Conservation (phyloP, 2,888 invertebrate species). For the Apotomis capreana region DNA sequence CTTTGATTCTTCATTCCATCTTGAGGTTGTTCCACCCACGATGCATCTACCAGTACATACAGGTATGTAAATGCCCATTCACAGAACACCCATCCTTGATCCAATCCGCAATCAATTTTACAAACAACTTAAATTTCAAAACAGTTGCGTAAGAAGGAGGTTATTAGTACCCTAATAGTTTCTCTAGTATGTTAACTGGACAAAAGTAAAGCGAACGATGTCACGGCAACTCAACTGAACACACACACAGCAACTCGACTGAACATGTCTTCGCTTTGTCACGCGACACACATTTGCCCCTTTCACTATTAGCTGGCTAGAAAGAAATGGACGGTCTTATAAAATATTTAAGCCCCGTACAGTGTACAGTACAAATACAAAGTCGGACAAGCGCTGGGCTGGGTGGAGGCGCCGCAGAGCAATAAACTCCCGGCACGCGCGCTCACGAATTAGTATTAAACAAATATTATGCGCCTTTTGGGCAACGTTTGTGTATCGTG, state of each 20-base stretch:
- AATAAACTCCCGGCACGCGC: background rate
- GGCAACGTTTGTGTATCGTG: background rate
- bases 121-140: too few relatives aligned
- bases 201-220: background rate
- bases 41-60: too few relatives aligned
- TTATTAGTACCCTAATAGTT: too few relatives aligned
- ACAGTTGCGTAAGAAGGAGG: too few relatives aligned
- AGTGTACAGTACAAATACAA: too few relatives aligned
- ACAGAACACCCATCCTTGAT: too few relatives aligned
- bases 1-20: too few relatives aligned
- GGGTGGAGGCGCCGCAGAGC: background rate
- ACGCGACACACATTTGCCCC: background rate
- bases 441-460: background rate
- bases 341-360: background rate
- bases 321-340: background rate
- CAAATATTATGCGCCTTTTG: background rate
- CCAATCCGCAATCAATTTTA: too few relatives aligned
- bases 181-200: too few relatives aligned
- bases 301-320: background rate
- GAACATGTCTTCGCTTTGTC: background rate
- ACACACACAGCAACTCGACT: background rate
- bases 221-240: background rate
- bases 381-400: background rate
- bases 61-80: too few relatives aligned
- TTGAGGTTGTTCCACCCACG: too few relatives aligned